These are phyloP conservation scores for Teleogryllus oceanicus DNA, from an alignment of 2,888 invertebrate genomes.

Conservation along the genomic window DNA sequence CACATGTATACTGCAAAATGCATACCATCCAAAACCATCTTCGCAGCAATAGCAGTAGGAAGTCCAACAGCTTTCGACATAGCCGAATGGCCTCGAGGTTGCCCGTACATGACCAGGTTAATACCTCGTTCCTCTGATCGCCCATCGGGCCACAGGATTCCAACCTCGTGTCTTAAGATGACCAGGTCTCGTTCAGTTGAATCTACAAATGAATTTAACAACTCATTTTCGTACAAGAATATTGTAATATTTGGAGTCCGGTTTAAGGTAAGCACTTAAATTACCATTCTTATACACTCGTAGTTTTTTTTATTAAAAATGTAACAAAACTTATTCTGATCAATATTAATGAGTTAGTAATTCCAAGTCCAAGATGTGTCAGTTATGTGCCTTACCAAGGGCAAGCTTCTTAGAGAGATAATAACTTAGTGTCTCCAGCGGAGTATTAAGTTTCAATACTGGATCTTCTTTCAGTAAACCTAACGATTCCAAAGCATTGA, in stretches of 20 bases:
- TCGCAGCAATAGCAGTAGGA: slow-evolving; percentile 92
- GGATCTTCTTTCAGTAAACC: slow-evolving; percentile 81
- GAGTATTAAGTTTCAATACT: slow-evolving; percentile 78
- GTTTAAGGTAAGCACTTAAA: too few relatives aligned
- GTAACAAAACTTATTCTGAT: too few relatives aligned
- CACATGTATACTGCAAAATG: not conserved
- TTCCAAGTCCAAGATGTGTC: not conserved
- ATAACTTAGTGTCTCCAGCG: slow-evolving; percentile 88
- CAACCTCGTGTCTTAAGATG: slow-evolving; percentile 88
- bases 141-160: slow-evolving; percentile 87
- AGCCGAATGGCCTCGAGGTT: slow-evolving; percentile 79
- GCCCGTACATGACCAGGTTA: slow-evolving; percentile 88
- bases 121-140: slow-evolving; percentile 75
- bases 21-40: slow-evolving; percentile 94
- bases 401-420: slow-evolving; percentile 78
- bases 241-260: too few relatives aligned
- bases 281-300: too few relatives aligned
- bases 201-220: slow-evolving; percentile 48
- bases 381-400: slow-evolving; percentile 58
- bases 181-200: slow-evolving; percentile 88
- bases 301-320: too few relatives aligned
- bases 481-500: slow-evolving; percentile 76
- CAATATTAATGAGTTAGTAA: too few relatives aligned
- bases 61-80: slow-evolving; percentile 94
- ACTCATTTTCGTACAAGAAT: too few relatives aligned